Base-by-base conservation (phyloP, 1,140 invertebrate genomes). In the Octopus sinensis region DNA sequence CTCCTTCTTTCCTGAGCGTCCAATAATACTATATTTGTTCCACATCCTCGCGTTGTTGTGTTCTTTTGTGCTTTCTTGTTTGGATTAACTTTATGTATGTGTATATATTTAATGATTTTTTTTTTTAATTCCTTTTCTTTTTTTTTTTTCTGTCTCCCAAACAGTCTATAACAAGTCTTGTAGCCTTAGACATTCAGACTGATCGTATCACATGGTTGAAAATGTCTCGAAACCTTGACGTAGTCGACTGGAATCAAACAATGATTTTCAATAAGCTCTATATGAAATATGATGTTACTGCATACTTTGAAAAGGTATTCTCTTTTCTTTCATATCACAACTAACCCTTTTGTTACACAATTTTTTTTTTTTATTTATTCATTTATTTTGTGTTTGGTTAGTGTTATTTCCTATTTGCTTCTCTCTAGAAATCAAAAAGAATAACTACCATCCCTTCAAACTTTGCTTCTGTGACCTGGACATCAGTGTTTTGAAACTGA, bases 161-260 rank as follows among this genome's bases (percentile, higher is more conserved):
- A 51, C 62, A 85, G 84, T 80, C 80, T 54, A 62, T 85, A 51
- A 71, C 30, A 4, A 84, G 77, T 71, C 78, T 85, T 7, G 80
- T 85, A 7, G 71, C 83, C 0, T 13, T 85, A 76, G 83, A 85
- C 12, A 51, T 84, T 53, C 84, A 85, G 51, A 9, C 68, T 43
- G 84, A 85, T 75, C 56, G 81, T 78, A 80, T 85, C 30, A 79
- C 78, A 43, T 85, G 80, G 82, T 79, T 80, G n/a, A 75, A 83
- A 53, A 82, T 85, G 73, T 73, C 80, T 73, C 79, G 83, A 75
- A 79, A 82, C n/a, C 54, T 84, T 43, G 54, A 23, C 23, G 76
- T 85, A 30, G 51, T 80, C 23, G 79, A 82, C 54, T 85, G 84
- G 84, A 68, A 76, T 73, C 78, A 81, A n/a, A 17, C 79, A 30